Base-by-base conservation (phyloP, 1,140 invertebrate genomes). In the Asobara japonica region DNA sequence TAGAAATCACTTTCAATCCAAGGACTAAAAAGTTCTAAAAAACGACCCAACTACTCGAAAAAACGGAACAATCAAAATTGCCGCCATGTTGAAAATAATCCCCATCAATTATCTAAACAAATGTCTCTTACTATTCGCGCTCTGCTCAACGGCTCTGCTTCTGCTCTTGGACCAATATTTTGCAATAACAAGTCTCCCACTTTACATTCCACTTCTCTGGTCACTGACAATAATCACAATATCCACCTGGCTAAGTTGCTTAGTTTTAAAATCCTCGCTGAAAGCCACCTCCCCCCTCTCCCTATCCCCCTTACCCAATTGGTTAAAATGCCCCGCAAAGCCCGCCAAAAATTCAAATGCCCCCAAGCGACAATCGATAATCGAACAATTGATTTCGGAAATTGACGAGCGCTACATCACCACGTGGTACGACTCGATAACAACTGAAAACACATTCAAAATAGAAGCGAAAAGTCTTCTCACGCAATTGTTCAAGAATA, bases 171-270 rank as follows among this genome's bases (percentile, higher is more conserved):
- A 84, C 72, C 77, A 80, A 72, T 84, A 79, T 77, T 61, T 76
- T 7, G 71, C 72, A 29, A 65, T 79, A 5, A 74, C 75, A n/a
- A 45, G 75, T 29, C 25, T 85, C 38, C 78, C 83, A 5, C 77
- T 84, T 64, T 85, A 84, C 27, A 33, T 86, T 56, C 74, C 80
- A 11, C 77, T 86, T 31, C 75, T 74, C 6, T 86, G 84, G 84
- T 79, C 81, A 20, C 65, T 84, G 30, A 70, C 81, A 20, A 41
- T 85, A 11, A 80, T 74, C n/a, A 75, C 79, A 11, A 11, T 74
- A 3, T 86, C 84, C 13, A 78, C 82, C 13, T 85, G 83, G 83
- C 41, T 84, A 4, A 84, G 83, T 48, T 85, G 81, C 30, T 77
- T 74, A 13, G 18, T 84, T 13, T 62, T 86, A 45, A 82, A 79